A percentile compares a stretch with the other conserved stretches of the same genome.
phyloP scores from a whole-genome alignment of 2,113 vertebrate species.

The Pristiophorus japonicus region DNA sequence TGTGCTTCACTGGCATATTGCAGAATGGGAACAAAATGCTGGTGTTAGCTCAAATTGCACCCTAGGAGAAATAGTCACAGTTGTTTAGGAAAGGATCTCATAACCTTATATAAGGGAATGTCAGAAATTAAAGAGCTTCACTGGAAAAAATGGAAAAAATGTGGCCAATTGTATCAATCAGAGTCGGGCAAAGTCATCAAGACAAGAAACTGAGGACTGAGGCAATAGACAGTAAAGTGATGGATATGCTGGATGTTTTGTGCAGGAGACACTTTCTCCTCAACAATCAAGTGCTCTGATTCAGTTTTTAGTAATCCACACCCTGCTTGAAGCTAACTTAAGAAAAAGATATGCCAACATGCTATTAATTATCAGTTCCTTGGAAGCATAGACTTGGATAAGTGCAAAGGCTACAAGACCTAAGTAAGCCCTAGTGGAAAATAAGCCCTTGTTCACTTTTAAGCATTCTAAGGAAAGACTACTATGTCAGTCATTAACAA shows the following conservation, averaged over 20 bases:
- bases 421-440: not conserved
- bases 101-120: not conserved
- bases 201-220: not conserved
- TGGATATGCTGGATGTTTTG: not conserved
- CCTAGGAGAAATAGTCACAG: not conserved
- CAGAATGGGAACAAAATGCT: not conserved
- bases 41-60: too few relatives aligned
- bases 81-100: not conserved
- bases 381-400: not conserved
- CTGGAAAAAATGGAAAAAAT: not conserved
- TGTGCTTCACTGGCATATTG: not conserved
- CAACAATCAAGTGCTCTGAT: not conserved
- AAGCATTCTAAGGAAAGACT: not conserved
- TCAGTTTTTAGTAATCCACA: not conserved
- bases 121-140: not conserved
- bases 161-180: not conserved
- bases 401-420: not conserved
- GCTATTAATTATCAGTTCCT: conserved; percentile 16
- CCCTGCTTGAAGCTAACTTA: not conserved
- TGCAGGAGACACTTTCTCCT: too few relatives aligned
- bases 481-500: not conserved
- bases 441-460: conserved; percentile 3
- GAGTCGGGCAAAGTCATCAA: not conserved
- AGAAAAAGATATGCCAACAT: not conserved
- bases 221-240: not conserved